phyloP scores from a whole-genome alignment of 1,140 invertebrate genomes.

The Idris sp. region DNA sequence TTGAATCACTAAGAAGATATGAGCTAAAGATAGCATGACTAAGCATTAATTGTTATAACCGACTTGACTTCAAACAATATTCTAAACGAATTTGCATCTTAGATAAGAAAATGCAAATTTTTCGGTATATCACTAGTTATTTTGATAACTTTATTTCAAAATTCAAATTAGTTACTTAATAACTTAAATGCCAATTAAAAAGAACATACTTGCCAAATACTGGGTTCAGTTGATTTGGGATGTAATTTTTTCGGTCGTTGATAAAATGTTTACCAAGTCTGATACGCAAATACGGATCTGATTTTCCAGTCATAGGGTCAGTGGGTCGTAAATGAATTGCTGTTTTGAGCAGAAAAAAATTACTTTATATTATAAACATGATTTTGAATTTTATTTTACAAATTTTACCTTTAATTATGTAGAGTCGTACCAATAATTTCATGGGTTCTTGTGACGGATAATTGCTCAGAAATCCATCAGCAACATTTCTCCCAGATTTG shows the following conservation, averaged over 20 bases:
- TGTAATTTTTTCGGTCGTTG: slow-evolving; percentile 86
- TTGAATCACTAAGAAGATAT: slow-evolving; percentile 4
- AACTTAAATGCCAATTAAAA: background rate
- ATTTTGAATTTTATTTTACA: slow-evolving; percentile 9
- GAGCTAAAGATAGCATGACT: slow-evolving; percentile 1
- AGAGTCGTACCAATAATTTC: slow-evolving; percentile 87
- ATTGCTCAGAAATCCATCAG: slow-evolving; percentile 81
- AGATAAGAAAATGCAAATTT: background rate
- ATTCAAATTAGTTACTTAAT: too few relatives aligned
- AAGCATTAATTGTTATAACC: slow-evolving; percentile 8
- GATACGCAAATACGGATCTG: slow-evolving; percentile 88
- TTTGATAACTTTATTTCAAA: background rate
- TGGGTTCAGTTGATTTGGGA: slow-evolving; percentile 89
- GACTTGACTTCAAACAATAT: slow-evolving; percentile 20
- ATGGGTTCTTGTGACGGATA: slow-evolving; percentile 83
- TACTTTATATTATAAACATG: slow-evolving; percentile 6
- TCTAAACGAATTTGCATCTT: slow-evolving; percentile 18
- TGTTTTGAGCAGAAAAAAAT: slow-evolving; percentile 36
- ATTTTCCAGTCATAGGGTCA: slow-evolving; percentile 84
- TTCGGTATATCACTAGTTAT: background rate
- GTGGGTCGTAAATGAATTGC: slow-evolving; percentile 84
- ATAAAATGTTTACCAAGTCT: slow-evolving; percentile 83
- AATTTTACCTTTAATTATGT: slow-evolving; percentile 83
- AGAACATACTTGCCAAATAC: slow-evolving; percentile 87
- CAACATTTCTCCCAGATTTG: slow-evolving; percentile 67